Conservation (phyloP, 2,113 vertebrate genomes). For the Rhinolophus sinicus region DNA sequence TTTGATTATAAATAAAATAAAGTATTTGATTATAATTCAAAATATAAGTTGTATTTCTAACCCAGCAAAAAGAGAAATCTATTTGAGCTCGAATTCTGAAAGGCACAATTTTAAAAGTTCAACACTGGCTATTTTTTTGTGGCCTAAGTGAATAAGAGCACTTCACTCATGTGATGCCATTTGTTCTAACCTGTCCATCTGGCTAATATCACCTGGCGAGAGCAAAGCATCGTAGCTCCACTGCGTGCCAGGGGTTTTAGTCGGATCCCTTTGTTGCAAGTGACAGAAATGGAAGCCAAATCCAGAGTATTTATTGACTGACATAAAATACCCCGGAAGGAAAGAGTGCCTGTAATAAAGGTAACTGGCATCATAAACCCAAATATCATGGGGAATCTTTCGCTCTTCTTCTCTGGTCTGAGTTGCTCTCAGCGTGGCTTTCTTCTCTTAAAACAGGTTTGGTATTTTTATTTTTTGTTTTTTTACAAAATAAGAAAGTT, state of each 20-base stretch:
- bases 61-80: conserved; percentile 25
- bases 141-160: background rate
- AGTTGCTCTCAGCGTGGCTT: background rate
- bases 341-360: background rate
- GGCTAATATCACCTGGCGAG: background rate
- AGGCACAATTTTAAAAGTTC: background rate
- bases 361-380: background rate
- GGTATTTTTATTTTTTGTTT: background rate
- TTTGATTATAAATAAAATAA: background rate
- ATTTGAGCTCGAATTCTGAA: background rate
- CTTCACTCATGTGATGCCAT: background rate
- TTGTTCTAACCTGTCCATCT: background rate
- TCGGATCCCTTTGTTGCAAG: background rate
- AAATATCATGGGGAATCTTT: background rate
- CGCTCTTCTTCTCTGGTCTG: background rate
- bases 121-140: background rate
- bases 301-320: background rate
- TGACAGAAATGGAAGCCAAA: conserved; percentile 12
- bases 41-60: conserved; percentile 65
- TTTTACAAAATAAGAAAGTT: background rate
- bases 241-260: background rate
- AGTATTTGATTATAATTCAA: conserved; percentile 63
- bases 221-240: background rate
- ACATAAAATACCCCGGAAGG: background rate
- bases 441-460: background rate